Evolutionary conservation across 2,888 invertebrate genomes (phyloP).

Genomic region (Chrysotoxum bicinctum): DNA sequence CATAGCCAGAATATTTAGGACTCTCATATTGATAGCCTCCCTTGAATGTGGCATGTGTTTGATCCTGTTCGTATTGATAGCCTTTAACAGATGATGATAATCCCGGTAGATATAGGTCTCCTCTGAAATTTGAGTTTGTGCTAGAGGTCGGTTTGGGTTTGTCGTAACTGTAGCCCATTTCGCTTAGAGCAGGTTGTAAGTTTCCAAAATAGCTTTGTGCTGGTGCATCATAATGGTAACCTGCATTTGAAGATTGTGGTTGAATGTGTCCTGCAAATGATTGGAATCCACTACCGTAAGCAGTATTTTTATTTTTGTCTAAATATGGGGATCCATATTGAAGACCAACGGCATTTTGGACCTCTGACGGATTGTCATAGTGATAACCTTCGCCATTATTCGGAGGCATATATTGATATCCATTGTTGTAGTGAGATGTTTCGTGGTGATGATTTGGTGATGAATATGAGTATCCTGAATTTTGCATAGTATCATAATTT

Average conservation of each 20-base stretch:
- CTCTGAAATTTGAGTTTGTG: conserved; percentile 11
- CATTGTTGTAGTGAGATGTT: background rate
- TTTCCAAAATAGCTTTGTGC: background rate
- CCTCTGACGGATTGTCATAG: background rate
- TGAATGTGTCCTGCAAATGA: background rate
- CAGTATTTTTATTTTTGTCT: background rate
- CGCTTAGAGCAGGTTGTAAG: background rate
- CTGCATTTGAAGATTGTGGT: conserved; percentile 4
- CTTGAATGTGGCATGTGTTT: background rate
- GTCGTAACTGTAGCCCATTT: conserved; percentile 7
- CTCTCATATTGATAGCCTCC: background rate
- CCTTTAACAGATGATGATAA: background rate
- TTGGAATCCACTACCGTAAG: background rate
- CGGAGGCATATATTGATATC: conserved; percentile 5
- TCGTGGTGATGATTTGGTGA: background rate
- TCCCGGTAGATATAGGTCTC: conserved; percentile 17
- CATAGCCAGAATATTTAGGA: background rate
- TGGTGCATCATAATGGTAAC: conserved; percentile 17
- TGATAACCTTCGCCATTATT: background rate
- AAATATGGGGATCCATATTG: background rate
- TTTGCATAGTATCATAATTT: background rate
- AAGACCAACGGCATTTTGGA: background rate
- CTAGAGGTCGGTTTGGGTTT: conserved; percentile 2
- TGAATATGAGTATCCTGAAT: conserved; percentile 1
- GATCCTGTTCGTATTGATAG: background rate